A percentile compares a stretch with the other conserved stretches of the same genome.
Conservation (phyloP, 2,888 invertebrate genomes). For the Melipona beecheii region DNA sequence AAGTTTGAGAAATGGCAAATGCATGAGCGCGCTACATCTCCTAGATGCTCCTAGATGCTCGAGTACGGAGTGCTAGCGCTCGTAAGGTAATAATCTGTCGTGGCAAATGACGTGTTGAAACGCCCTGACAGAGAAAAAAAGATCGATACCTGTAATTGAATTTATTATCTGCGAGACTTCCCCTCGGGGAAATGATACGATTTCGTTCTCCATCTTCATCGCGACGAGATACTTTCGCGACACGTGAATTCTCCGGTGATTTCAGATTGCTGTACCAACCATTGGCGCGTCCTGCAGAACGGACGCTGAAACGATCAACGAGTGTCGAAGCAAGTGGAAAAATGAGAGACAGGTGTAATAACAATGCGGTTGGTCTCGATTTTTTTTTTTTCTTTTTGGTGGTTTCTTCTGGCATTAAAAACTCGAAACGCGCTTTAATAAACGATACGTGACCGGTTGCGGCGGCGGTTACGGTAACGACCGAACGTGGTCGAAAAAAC, state of each 20-base stretch:
- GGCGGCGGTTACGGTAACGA: constrained; percentile 33
- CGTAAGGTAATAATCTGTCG: constrained; percentile 9
- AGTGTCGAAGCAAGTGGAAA: background rate
- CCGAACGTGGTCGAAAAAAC: constrained; percentile 44
- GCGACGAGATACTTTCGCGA: too few relatives aligned
- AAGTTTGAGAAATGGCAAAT: constrained; percentile 31
- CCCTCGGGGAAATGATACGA: too few relatives aligned
- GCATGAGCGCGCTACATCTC: background rate
- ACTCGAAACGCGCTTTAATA: constrained; percentile 34
- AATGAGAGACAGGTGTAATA: constrained; percentile 13
- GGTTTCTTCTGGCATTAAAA: constrained; percentile 33
- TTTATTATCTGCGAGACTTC: background rate
- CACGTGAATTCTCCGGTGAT: too few relatives aligned
- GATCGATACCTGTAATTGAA: background rate
- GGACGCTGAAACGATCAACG: background rate
- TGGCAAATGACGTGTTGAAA: constrained; percentile 18
- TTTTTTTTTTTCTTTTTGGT: constrained; percentile 21
- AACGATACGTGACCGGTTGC: constrained; percentile 25
- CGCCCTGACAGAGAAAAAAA: background rate
- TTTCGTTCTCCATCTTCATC: too few relatives aligned
- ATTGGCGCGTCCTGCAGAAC: background rate
- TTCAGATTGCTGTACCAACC: too few relatives aligned
- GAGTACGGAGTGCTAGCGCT: constrained; percentile 14
- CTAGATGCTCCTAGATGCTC: background rate
- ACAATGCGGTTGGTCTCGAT: constrained; percentile 11